These are phyloP conservation scores for Drosophila micromelanica DNA, from an alignment of 1,140 invertebrate genomes.

Conservation along the genomic window DNA sequence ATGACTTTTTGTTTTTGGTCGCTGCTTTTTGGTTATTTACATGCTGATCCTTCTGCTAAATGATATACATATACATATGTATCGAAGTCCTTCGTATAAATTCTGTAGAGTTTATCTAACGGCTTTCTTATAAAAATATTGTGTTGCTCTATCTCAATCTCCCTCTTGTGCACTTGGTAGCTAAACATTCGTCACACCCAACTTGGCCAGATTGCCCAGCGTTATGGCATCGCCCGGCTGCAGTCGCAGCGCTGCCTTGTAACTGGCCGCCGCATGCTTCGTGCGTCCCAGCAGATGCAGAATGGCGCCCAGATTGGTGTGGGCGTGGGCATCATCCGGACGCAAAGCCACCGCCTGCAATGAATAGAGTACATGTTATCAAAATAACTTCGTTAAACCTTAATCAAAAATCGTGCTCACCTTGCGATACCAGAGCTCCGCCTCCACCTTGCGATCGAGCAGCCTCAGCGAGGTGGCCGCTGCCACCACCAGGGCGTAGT, in stretches of 20 bases:
- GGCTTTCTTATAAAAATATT: slow-evolving; percentile 68
- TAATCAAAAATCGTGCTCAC: slow-evolving; percentile 85
- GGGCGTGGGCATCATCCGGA: slow-evolving; percentile 90
- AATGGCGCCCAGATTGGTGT: slow-evolving; percentile 97
- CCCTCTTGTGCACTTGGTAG: neutral
- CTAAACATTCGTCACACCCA: slow-evolving; percentile 84
- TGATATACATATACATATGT: slow-evolving; percentile 74
- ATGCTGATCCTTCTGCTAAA: slow-evolving; percentile 56
- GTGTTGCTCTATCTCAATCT: slow-evolving; percentile 14
- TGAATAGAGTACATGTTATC: neutral
- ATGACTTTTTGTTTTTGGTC: slow-evolving; percentile 57
- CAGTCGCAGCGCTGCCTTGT: slow-evolving; percentile 91
- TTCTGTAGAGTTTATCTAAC: slow-evolving; percentile 79
- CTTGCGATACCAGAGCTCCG: slow-evolving; percentile 93
- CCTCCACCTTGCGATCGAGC: slow-evolving; percentile 90
- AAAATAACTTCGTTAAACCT: neutral
- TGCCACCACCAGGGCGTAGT: slow-evolving; percentile 93
- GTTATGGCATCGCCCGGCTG: slow-evolving; percentile 94
- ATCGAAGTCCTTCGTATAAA: slow-evolving; percentile 81
- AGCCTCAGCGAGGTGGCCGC: slow-evolving; percentile 94
- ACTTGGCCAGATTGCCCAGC: slow-evolving; percentile 93
- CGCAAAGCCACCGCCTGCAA: slow-evolving; percentile 75
- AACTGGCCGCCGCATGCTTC: slow-evolving; percentile 92
- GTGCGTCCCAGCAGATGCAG: slow-evolving; percentile 96
- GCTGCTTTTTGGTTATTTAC: slow-evolving; percentile 70